phyloP scores from a whole-genome alignment of 2,797 vertebrate genomes.

The Cossypha heuglini region DNA sequence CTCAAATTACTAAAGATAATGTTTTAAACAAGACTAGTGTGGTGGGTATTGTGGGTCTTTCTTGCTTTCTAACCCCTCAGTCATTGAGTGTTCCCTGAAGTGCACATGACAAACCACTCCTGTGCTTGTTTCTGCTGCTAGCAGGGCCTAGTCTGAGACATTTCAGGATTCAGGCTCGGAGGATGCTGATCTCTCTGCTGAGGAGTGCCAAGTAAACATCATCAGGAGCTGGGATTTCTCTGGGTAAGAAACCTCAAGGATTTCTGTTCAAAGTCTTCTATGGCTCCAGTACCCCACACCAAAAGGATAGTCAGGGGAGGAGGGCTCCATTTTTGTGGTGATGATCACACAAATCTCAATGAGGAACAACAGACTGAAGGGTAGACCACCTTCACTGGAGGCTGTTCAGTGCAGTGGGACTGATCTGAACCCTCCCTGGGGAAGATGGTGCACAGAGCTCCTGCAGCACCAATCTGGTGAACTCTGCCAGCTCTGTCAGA shows the following conservation, averaged over 20 bases:
- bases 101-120: background rate
- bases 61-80: background rate
- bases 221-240: background rate
- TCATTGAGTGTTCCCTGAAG: background rate
- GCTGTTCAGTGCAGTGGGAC: background rate
- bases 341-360: background rate
- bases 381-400: background rate
- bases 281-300: background rate
- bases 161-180: background rate
- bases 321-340: background rate
- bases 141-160: background rate
- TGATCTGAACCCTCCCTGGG: background rate
- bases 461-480: background rate
- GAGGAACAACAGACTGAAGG: background rate
- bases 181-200: background rate
- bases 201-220: background rate
- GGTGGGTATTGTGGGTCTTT: background rate
- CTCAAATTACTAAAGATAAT: background rate
- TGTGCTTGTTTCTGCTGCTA: background rate
- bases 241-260: background rate
- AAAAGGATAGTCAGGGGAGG: background rate
- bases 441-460: background rate
- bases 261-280: background rate
- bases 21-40: background rate
- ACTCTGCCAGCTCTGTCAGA: background rate